Conservation (phyloP, 1,140 invertebrate genomes). For the Trichonephila inaurata region DNA sequence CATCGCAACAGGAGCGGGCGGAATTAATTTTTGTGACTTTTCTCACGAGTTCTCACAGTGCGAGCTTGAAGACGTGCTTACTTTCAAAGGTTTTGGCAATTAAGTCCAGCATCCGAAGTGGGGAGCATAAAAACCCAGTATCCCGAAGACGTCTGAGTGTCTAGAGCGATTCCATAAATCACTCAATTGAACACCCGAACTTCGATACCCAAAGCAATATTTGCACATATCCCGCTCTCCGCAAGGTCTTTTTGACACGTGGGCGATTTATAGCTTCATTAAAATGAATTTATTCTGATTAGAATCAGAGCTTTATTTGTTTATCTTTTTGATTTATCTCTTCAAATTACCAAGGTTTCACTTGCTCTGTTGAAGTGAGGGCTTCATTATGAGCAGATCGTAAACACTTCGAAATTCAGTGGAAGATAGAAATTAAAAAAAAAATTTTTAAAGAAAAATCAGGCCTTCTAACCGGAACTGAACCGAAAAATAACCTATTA, state of each 20-base stretch:
- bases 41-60: background rate
- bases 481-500: too few relatives aligned
- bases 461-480: too few relatives aligned
- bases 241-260: background rate
- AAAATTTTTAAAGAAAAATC: too few relatives aligned
- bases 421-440: too few relatives aligned
- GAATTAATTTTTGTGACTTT: too few relatives aligned
- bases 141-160: background rate
- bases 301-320: constrained; percentile 8
- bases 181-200: constrained; percentile 10
- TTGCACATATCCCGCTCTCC: background rate
- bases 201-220: background rate
- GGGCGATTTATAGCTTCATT: background rate
- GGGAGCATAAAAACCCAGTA: background rate
- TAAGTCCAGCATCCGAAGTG: background rate
- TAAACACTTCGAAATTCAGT: too few relatives aligned
- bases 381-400: background rate
- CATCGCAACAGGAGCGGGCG: background rate
- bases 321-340: background rate
- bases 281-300: constrained; percentile 11
- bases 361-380: background rate
- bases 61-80: background rate
- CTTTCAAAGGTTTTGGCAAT: background rate
- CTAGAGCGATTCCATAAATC: background rate
- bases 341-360: background rate